Evolutionary conservation across 1,140 invertebrate species (phyloP), one percentile per base, ranked within the genome.

Genomic region (Pogonognathellus flavescens): DNA sequence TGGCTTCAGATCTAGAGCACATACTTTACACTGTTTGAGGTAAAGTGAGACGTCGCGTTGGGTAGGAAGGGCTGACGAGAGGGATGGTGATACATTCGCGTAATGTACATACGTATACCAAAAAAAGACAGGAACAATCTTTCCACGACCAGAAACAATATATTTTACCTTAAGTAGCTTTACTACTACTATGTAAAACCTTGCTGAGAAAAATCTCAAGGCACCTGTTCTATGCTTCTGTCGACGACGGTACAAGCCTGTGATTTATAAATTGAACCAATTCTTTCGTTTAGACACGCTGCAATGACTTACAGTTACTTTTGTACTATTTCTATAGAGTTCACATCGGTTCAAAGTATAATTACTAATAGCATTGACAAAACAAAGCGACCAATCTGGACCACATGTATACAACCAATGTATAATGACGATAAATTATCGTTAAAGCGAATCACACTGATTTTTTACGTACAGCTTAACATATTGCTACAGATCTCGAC

Each of bases 251-350:
- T 31, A 66, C 13, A 25, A 66, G 20, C 22, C 22, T 66, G 62
- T 66, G 20, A 66, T 76, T 76, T 76, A 41, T 50, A 76, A 76
- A 76, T 76, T 50, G 13, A 50, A 76, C 70, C 70, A 76, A 76
- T 76, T 76, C 25, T 31, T 76, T 76, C 41, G 16, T 49, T 76
- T 76, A 76, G 70, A 41, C 16, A 76, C 70, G 41, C 70, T 76
- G 70, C 70, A 76, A 76, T 76, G 70, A 76, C 25, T 76, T 76
- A 50, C 70, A 25, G 70, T 76, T 76, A 76, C 70, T 76, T 41
- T 49, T 50, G 70, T 76, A 49, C n/a, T 16, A n/a, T 41, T 49
- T 25, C 31, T n/a, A 49, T 76, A 49, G 70, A 76, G 70, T 76
- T 76, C 70, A 76, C 70, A 50, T 76, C 70, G n/a, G 70, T 41